A percentile compares a stretch with the other conserved stretches of the same genome.
phyloP scores from a whole-genome alignment of 2,113 vertebrate species.

The Mirounga angustirostris region DNA sequence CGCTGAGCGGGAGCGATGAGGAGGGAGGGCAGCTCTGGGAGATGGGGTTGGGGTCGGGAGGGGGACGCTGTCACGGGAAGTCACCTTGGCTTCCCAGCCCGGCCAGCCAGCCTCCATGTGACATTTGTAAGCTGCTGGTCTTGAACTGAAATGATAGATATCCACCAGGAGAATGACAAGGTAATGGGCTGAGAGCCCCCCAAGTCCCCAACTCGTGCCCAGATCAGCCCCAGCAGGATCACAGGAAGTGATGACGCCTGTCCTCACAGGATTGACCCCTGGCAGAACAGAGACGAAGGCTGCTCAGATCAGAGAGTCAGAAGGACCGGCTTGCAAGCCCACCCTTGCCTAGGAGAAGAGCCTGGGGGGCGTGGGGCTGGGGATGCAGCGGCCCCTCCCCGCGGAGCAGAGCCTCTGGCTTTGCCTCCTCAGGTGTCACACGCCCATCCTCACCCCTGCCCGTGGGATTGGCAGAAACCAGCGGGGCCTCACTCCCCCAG shows the following conservation, averaged over 20 bases:
- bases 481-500: background rate
- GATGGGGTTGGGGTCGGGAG: rapidly evolving
- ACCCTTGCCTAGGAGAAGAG: background rate
- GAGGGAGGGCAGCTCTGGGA: too few species aligned
- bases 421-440: rapidly evolving
- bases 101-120: rapidly evolving
- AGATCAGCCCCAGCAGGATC: background rate
- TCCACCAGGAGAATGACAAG: too few species aligned
- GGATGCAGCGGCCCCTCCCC: background rate
- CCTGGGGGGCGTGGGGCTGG: background rate
- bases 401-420: background rate
- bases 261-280: rapidly evolving
- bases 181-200: background rate
- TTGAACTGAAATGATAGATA: background rate
- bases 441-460: background rate
- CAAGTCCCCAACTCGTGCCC: rapidly evolving
- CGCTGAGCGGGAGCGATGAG: rapidly evolving
- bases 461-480: background rate
- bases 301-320: background rate
- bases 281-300: background rate
- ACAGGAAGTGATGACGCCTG: background rate
- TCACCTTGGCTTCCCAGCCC: background rate
- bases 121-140: background rate
- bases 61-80: rapidly evolving
- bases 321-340: background rate